Evolutionary conservation across 2,888 invertebrate genomes (phyloP).

Genomic region (Emmelina monodactyla): DNA sequence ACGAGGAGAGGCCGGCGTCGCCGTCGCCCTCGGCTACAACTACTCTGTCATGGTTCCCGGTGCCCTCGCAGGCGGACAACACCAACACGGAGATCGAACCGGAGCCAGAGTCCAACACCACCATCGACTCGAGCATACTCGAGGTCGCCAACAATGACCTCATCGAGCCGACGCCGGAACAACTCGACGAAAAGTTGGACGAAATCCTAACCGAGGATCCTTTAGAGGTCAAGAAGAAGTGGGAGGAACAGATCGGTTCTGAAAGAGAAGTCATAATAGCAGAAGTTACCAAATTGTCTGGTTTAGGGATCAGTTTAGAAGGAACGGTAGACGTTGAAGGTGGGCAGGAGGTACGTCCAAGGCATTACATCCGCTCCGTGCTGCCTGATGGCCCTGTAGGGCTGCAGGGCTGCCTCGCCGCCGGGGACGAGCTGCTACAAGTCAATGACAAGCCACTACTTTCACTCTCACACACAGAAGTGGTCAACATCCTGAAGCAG

Average conservation of each 20-base stretch:
- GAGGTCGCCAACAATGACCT: slow-evolving; percentile 26
- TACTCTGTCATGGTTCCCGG: slow-evolving; percentile 84
- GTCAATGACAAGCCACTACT: slow-evolving; percentile 92
- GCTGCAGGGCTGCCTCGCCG: slow-evolving; percentile 84
- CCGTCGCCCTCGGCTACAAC: slow-evolving; percentile 83
- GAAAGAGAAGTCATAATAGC: slow-evolving; percentile 91
- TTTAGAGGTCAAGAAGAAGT: slow-evolving; percentile 79
- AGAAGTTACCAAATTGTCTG: slow-evolving; percentile 86
- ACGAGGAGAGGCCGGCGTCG: slow-evolving; percentile 59
- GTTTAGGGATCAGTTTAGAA: slow-evolving; percentile 95
- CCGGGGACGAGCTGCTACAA: slow-evolving; percentile 96
- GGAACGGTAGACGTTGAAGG: slow-evolving; percentile 99
- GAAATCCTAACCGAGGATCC: slow-evolving; percentile 62
- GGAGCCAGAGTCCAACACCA: slow-evolving; percentile 82
- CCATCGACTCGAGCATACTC: slow-evolving; percentile 78
- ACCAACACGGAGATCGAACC: slow-evolving; percentile 73
- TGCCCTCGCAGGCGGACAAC: slow-evolving; percentile 71
- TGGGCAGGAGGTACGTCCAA: slow-evolving; percentile 96
- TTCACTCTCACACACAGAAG: slow-evolving; percentile 95
- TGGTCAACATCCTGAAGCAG: slow-evolving; percentile 93
- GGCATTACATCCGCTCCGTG: slow-evolving; percentile 97
- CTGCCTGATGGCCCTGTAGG: slow-evolving; percentile 97
- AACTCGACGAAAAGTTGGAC: slow-evolving; percentile 53
- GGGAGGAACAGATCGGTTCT: slow-evolving; percentile 81
- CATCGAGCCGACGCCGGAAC: slow-evolving; percentile 44